phyloP scores from a whole-genome alignment of 37 sponge, comb jelly and placozoan genomes.

The Petrosia ficiformis region DNA sequence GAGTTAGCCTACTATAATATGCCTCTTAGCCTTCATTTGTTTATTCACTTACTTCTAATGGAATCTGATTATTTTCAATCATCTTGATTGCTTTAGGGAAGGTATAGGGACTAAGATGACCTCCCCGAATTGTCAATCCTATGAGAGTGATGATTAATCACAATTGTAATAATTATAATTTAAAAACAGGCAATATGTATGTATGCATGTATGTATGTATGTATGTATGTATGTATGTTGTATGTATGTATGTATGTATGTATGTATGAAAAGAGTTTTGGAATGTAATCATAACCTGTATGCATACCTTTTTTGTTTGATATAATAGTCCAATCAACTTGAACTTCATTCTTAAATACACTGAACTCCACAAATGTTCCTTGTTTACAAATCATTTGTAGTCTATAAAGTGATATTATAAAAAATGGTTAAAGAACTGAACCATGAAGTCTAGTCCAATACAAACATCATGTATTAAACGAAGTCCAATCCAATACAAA shows the following conservation, averaged over 20 bases:
- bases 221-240: too few species aligned
- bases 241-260: neutral
- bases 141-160: neutral
- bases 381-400: slow-evolving; percentile 49
- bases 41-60: slow-evolving; percentile 50
- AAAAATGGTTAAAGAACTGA: too few species aligned
- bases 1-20: neutral
- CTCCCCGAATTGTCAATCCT: slow-evolving; percentile 69
- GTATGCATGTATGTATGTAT: too few species aligned
- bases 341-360: slow-evolving; percentile 64
- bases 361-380: slow-evolving; percentile 74
- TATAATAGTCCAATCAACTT: slow-evolving; percentile 75
- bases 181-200: too few species aligned
- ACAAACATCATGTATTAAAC: neutral
- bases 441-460: neutral
- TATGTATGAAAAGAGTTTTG: too few species aligned
- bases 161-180: too few species aligned
- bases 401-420: slow-evolving; percentile 12
- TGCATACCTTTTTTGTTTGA: slow-evolving; percentile 62
- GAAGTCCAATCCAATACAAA: neutral
- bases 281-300: neutral
- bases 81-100: slow-evolving; percentile 70
- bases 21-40: neutral
- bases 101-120: slow-evolving; percentile 53
- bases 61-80: slow-evolving; percentile 60